A percentile compares a stretch with the other conserved stretches of the same genome.
Evolutionary conservation across 2,113 vertebrate species (phyloP).

Genomic region (Arizona elegans): DNA sequence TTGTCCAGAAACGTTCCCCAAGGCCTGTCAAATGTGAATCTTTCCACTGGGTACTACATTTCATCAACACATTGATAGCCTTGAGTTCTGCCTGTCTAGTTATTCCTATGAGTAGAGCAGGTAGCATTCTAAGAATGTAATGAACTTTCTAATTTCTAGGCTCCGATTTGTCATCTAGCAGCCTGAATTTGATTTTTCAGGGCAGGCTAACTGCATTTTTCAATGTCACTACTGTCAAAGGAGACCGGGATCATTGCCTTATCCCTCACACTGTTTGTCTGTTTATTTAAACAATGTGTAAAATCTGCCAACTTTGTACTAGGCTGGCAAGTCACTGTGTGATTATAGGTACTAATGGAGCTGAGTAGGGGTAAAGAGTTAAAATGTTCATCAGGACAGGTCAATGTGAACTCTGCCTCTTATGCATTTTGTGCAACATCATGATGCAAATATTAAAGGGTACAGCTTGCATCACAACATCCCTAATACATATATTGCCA

Average conservation of each 20-base stretch:
- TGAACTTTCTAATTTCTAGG: background rate
- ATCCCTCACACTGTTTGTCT: background rate
- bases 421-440: background rate
- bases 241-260: background rate
- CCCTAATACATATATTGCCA: background rate
- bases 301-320: background rate
- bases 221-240: background rate
- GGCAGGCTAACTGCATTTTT: background rate
- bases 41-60: background rate
- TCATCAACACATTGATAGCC: background rate
- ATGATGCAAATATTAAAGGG: background rate
- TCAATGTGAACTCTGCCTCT: background rate
- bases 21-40: background rate
- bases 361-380: background rate
- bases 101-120: background rate
- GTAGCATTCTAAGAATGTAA: background rate
- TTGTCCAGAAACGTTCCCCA: background rate
- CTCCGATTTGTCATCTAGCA: background rate
- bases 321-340: background rate
- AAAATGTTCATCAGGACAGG: background rate
- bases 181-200: background rate
- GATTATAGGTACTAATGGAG: background rate
- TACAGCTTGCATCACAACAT: background rate
- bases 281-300: background rate
- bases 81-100: background rate